Base-by-base conservation (phyloP, 92 coral and sea anemone genomes). In the Pocillopora grandis region DNA sequence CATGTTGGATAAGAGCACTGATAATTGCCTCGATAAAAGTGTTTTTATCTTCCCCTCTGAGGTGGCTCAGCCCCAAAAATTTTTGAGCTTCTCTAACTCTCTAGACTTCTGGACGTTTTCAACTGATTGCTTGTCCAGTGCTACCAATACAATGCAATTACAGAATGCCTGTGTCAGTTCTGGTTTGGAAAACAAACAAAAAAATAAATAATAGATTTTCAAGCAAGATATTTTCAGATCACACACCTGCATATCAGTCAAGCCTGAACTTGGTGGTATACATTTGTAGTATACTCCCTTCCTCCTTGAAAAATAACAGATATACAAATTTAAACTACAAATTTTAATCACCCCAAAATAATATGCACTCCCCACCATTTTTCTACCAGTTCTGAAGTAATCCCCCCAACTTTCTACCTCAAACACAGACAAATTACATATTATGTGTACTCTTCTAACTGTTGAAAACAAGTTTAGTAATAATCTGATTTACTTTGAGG, bases 21-120 rank as follows among this genome's bases (percentile, higher is more conserved):
- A 77, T 71, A 76, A 66, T 84, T 14, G 77, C 77, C 14, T 69
- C 23, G 0, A 23, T 23, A 23, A 23, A 77, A 33, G 59, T 70
- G 56, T 35, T 84, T 76, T 84, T 84, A n/a, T 75, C 82, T 37
- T 48, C 75, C n/a, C 78, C 78, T 52, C 76, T 76, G 20, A 84
- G 56, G 27, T 64, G 88, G 59, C 60, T 63, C 35, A 75, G 21
- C 31, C 73, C 80, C 37, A 84, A 76, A 1, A 59, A 15, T 60
- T 76, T 76, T 76, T 76, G 49, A 76, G 57, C n/a, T 76, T 76
- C 56, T 76, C 80, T 19, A 76, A 60, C 1, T 76, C 80, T 10
- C 31, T 76, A 2, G 80, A 21, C 68, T 56, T 12, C 56, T 76
- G 80, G n/a, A 76, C 48, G 1, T 58, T 59, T 8, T 1, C n/a